Conservation (phyloP, 1,140 invertebrate species). For the Zaprionus capensis region DNA sequence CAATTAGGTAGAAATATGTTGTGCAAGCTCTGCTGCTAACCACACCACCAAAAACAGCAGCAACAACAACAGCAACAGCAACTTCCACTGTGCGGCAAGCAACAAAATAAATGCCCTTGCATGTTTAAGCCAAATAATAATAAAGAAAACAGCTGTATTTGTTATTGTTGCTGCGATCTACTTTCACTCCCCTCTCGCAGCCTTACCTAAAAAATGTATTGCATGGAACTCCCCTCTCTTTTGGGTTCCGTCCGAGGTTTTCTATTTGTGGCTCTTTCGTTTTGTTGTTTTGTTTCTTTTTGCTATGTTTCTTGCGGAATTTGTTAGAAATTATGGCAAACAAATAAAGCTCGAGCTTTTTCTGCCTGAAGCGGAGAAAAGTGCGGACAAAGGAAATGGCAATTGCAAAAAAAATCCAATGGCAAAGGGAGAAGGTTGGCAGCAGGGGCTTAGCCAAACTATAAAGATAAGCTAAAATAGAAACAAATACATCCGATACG, state of each 20-base stretch:
- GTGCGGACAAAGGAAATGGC: slow-evolving; percentile 11
- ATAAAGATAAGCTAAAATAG: slow-evolving; percentile 19
- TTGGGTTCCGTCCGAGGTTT: background rate
- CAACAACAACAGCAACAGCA: slow-evolving; percentile 21
- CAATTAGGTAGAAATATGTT: slow-evolving; percentile 78
- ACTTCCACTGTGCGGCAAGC: slow-evolving; percentile 37
- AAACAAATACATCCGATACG: slow-evolving; percentile 23
- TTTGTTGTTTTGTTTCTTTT: slow-evolving; percentile 19
- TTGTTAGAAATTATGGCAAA: slow-evolving; percentile 36
- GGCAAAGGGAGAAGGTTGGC: background rate
- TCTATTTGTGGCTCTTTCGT: slow-evolving; percentile 24
- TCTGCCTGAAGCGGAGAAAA: slow-evolving; percentile 1
- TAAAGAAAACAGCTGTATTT: slow-evolving; percentile 61
- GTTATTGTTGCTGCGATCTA: slow-evolving; percentile 35
- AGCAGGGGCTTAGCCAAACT: slow-evolving; percentile 20
- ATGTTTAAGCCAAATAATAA: slow-evolving; percentile 75
- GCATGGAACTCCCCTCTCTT: background rate
- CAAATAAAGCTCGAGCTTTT: slow-evolving; percentile 26
- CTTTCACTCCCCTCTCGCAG: slow-evolving; percentile 18
- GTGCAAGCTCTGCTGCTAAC: slow-evolving; percentile 49
- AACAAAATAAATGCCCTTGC: slow-evolving; percentile 75
- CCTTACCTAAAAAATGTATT: background rate
- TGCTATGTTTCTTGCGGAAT: slow-evolving; percentile 18
- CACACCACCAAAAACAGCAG: slow-evolving; percentile 30
- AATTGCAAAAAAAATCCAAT: slow-evolving; percentile 15